phyloP scores from a whole-genome alignment of 1,140 invertebrate genomes.

The Drosophila santomea region DNA sequence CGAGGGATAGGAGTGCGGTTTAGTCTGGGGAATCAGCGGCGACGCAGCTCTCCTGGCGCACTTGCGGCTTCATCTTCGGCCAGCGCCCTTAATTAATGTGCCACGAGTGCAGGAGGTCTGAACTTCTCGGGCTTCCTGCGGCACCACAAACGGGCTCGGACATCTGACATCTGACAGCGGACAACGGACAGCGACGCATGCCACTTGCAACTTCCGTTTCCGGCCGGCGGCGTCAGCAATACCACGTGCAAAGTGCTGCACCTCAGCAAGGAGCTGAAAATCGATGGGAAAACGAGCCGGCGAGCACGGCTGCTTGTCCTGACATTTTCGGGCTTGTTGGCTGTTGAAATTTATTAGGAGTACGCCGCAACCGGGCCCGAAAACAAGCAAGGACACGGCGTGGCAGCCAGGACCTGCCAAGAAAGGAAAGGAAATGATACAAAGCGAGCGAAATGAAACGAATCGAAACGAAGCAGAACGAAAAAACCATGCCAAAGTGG shows the following conservation, averaged over 20 bases:
- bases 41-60: background rate
- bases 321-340: slow-evolving; percentile 52
- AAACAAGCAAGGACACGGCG: slow-evolving; percentile 43
- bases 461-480: slow-evolving; percentile 1
- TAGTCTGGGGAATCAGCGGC: slow-evolving; percentile 30
- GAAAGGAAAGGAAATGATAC: slow-evolving; percentile 16
- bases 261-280: slow-evolving; percentile 46
- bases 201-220: slow-evolving; percentile 75
- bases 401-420: slow-evolving; percentile 14
- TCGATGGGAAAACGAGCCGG: slow-evolving; percentile 55
- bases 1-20: slow-evolving; percentile 20
- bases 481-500: slow-evolving; percentile 1
- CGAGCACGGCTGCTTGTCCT: slow-evolving; percentile 14
- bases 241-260: slow-evolving; percentile 32
- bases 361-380: slow-evolving; percentile 37
- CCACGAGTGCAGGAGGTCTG: background rate
- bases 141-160: slow-evolving; percentile 11
- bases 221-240: slow-evolving; percentile 33
- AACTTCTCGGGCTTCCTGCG: slow-evolving; percentile 6
- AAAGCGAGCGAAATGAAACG: slow-evolving; percentile 2
- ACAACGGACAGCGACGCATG: slow-evolving; percentile 63
- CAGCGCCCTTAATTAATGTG: slow-evolving; percentile 58
- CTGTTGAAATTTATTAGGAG: slow-evolving; percentile 72
- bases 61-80: slow-evolving; percentile 26
- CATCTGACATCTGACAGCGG: slow-evolving; percentile 26